phyloP scores from a whole-genome alignment of 2,888 invertebrate genomes.

The Brachyopa scutellaris region DNA sequence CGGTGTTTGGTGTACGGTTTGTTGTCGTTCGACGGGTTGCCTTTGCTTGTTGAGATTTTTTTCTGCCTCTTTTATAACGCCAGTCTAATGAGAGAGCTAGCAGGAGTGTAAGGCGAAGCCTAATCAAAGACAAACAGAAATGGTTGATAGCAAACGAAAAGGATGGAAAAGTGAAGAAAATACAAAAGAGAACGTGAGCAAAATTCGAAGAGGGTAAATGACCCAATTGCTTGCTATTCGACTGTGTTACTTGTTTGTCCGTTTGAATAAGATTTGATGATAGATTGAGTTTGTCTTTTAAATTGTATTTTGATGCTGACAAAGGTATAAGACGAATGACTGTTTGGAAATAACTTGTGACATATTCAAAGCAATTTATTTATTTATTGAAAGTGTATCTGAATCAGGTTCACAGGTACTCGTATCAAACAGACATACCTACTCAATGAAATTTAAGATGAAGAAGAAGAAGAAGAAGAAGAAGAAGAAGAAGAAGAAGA shows the following conservation, averaged over 20 bases:
- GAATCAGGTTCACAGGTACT: no score
- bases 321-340: no score
- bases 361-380: no score
- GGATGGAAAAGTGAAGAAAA: background rate
- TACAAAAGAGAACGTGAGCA: constrained; percentile 23
- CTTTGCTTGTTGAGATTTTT: constrained; percentile 1
- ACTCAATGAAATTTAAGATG: no score
- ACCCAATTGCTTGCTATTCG: constrained; percentile 31
- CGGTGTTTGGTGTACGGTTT: background rate
- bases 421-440: no score
- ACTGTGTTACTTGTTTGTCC: background rate
- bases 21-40: constrained; percentile 9
- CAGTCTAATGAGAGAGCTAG: background rate
- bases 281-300: background rate
- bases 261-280: background rate
- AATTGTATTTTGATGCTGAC: no score
- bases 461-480: no score
- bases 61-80: background rate
- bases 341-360: no score
- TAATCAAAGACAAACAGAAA: constrained; percentile 12
- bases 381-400: no score
- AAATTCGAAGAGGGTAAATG: constrained; percentile 40
- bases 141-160: constrained; percentile 11
- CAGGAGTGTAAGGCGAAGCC: background rate
- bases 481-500: no score